A percentile compares a stretch with the other conserved stretches of the same genome.
Evolutionary conservation across 2,797 vertebrate genomes (phyloP).

Genomic region (Eulemur rubriventer): DNA sequence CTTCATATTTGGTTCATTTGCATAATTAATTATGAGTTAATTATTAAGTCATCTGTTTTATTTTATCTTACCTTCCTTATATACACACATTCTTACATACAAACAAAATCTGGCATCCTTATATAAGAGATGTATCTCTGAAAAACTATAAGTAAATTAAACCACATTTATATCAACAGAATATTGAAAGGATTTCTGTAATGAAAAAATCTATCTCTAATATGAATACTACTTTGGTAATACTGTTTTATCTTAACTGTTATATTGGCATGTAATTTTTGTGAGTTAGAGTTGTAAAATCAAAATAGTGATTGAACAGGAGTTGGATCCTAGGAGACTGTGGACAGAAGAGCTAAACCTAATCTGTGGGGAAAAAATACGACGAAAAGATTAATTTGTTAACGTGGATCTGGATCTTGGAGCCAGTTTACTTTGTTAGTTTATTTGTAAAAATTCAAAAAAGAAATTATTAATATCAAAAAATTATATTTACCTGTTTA

Average conservation of each 20-base stretch:
- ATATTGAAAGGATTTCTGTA: constrained; percentile 36
- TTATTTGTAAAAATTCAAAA: constrained; percentile 74
- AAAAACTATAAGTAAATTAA: constrained; percentile 33
- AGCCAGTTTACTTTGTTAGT: constrained; percentile 76
- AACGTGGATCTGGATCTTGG: background rate
- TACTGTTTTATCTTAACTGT: constrained; percentile 21
- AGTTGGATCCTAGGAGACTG: background rate
- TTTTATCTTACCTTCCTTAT: background rate
- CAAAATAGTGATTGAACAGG: background rate
- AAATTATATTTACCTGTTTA: constrained; percentile 71
- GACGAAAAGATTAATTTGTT: background rate
- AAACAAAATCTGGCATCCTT: background rate
- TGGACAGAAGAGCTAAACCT: background rate
- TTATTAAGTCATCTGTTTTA: constrained; percentile 15
- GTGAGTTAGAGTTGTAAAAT: constrained; percentile 40
- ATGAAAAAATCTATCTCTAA: background rate
- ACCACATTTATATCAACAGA: constrained; percentile 10
- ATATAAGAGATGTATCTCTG: background rate
- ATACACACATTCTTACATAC: background rate
- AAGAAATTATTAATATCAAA: constrained; percentile 57
- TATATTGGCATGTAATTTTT: background rate
- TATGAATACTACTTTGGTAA: background rate
- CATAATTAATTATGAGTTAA: background rate
- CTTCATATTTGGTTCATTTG: background rate
- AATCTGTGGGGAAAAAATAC: background rate